Conservation (phyloP, 1,140 invertebrate genomes). For the Listronotus oregonensis region DNA sequence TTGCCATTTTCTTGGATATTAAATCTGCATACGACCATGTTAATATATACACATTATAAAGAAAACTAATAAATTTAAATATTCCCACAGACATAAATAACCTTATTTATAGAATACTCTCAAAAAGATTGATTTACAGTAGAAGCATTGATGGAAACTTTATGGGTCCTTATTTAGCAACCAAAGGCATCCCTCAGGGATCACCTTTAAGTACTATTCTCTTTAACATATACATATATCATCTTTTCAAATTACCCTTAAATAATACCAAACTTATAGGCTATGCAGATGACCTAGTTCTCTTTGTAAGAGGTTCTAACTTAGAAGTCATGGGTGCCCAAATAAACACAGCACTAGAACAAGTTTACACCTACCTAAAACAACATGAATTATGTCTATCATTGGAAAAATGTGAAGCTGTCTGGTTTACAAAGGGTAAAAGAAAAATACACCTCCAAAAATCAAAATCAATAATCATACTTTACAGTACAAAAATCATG, state of each 20-base stretch:
- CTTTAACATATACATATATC: slow-evolving; percentile 7
- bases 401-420: slow-evolving; percentile 1
- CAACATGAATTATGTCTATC: background rate
- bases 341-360: slow-evolving; percentile 1
- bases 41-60: too few species aligned
- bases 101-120: slow-evolving; percentile 9
- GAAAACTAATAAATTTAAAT: too few species aligned
- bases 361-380: background rate
- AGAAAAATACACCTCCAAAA: too few species aligned
- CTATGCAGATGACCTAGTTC: slow-evolving; percentile 1
- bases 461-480: too few species aligned
- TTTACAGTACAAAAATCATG: slow-evolving; percentile 4
- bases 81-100: slow-evolving; percentile 2
- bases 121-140: background rate
- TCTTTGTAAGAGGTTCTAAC: background rate
- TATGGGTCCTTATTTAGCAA: slow-evolving; percentile 1
- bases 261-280: slow-evolving; percentile 3
- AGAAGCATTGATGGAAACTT: background rate
- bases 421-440: too few species aligned
- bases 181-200: slow-evolving; percentile 10
- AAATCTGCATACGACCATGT: too few species aligned
- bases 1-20: too few species aligned
- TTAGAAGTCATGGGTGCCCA: slow-evolving; percentile 7
- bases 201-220: slow-evolving; percentile 4
- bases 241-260: slow-evolving; percentile 4